phyloP scores from a whole-genome alignment of 1,140 invertebrate species.

The Zaprionus lachaisei region DNA sequence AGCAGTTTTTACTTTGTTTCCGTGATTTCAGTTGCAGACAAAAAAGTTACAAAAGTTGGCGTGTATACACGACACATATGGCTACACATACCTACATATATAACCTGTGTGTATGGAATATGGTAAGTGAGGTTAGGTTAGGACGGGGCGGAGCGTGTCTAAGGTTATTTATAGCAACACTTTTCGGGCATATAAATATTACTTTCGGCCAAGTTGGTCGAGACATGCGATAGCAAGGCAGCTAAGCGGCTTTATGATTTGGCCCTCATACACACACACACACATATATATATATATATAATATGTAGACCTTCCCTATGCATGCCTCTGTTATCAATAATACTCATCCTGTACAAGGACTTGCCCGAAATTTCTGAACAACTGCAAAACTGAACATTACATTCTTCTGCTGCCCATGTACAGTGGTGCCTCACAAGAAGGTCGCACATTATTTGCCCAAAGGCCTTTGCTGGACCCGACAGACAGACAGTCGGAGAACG shows the following conservation, averaged over 20 bases:
- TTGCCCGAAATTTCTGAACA: slow-evolving; percentile 3
- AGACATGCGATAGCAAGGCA: slow-evolving; percentile 53
- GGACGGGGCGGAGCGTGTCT: slow-evolving; percentile 51
- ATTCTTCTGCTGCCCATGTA: neutral
- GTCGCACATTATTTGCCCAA: neutral
- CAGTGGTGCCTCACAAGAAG: neutral
- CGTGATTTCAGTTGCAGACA: slow-evolving; percentile 69
- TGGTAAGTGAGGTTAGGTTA: slow-evolving; percentile 39
- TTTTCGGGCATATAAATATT: slow-evolving; percentile 55
- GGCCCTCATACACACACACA: slow-evolving; percentile 9
- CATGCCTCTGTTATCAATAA: slow-evolving; percentile 10
- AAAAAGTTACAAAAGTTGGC: slow-evolving; percentile 61
- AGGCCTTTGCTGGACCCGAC: neutral
- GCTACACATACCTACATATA: neutral
- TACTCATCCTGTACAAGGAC: neutral
- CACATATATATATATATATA: neutral
- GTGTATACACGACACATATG: slow-evolving; percentile 53
- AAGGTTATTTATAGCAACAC: slow-evolving; percentile 77
- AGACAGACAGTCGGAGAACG: slow-evolving; percentile 2
- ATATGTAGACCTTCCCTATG: slow-evolving; percentile 2
- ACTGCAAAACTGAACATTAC: slow-evolving; percentile 2
- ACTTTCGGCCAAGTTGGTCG: slow-evolving; percentile 56
- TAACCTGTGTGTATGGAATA: neutral
- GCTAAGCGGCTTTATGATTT: slow-evolving; percentile 72
- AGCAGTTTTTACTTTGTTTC: slow-evolving; percentile 70